Evolutionary conservation across 2,113 vertebrate genomes (phyloP).

Genomic region (Plotosus lineatus): DNA sequence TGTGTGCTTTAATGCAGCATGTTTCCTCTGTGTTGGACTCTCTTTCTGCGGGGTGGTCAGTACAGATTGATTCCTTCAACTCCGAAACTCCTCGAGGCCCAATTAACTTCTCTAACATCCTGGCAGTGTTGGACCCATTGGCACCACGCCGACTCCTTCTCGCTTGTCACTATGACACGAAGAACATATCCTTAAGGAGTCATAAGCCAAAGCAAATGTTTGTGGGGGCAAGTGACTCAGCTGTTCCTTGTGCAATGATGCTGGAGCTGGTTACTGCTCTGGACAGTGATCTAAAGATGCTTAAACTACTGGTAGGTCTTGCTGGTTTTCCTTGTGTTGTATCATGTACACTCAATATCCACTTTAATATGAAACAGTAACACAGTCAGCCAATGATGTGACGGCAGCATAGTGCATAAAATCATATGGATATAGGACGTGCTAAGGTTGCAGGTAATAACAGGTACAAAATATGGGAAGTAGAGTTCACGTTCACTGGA

Average conservation of each 20-base stretch:
- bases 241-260: conserved; percentile 86
- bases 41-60: conserved; percentile 77
- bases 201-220: conserved; percentile 67
- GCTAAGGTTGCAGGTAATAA: background rate
- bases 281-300: conserved; percentile 69
- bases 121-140: conserved; percentile 79
- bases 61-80: conserved; percentile 81
- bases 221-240: conserved; percentile 86
- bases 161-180: conserved; percentile 88
- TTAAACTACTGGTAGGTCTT: conserved; percentile 74
- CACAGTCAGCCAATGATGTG: background rate
- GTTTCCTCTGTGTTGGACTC: conserved; percentile 69
- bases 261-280: conserved; percentile 81
- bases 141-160: conserved; percentile 77
- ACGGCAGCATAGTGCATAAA: background rate
- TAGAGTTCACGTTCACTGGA: no score
- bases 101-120: conserved; percentile 79
- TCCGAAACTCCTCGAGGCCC: conserved; percentile 76
- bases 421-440: background rate
- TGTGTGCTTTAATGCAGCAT: conserved; percentile 70
- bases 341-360: background rate
- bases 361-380: background rate
- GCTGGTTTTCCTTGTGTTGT: no score
- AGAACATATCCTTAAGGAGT: conserved; percentile 68
- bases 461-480: no score